Conservation (phyloP, 2,888 invertebrate species). For the Anodontia alba region DNA sequence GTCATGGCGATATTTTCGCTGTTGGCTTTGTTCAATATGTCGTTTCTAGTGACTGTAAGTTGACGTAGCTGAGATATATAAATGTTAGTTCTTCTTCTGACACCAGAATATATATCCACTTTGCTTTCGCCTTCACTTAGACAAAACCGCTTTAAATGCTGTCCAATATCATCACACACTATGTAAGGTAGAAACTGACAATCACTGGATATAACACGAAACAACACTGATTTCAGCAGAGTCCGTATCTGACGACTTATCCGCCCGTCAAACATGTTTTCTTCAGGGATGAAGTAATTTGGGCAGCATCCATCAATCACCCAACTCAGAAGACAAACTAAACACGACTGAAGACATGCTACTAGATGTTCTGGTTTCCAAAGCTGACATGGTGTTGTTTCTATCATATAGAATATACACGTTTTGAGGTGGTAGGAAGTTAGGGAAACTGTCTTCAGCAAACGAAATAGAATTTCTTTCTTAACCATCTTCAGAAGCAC, state of each 20-base stretch:
- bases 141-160: background rate
- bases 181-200: background rate
- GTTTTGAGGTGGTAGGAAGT: background rate
- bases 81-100: background rate
- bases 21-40: background rate
- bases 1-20: background rate
- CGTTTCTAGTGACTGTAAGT: background rate
- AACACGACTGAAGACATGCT: background rate
- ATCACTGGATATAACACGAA: background rate
- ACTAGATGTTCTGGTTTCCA: background rate
- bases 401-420: background rate
- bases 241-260: background rate
- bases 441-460: background rate
- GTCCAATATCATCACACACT: background rate
- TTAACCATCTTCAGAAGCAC: background rate
- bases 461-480: background rate
- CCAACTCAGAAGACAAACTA: background rate
- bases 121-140: background rate
- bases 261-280: slow-evolving; percentile 2
- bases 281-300: background rate
- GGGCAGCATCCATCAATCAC: background rate
- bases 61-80: background rate
- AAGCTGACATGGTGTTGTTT: background rate
- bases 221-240: background rate
- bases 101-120: background rate